Conservation (phyloP, 2,888 invertebrate species). For the Argyra leucocephala region DNA sequence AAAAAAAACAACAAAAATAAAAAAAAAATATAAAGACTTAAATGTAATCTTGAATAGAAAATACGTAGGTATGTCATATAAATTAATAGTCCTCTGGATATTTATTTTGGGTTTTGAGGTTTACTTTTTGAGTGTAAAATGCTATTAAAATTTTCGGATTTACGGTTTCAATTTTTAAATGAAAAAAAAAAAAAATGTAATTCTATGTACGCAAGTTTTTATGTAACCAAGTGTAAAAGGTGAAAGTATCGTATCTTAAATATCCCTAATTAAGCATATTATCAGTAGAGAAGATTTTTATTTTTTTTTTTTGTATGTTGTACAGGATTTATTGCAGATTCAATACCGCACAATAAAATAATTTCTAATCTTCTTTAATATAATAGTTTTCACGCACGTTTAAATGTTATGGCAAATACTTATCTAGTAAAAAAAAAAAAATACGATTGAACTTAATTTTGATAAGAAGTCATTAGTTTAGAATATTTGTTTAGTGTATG, state of each 20-base stretch:
- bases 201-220: not conserved
- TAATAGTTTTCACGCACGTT: not conserved
- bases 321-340: too few species aligned
- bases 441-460: too few species aligned
- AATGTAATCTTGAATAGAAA: not conserved
- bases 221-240: not conserved
- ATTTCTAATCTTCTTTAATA: not conserved
- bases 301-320: too few species aligned
- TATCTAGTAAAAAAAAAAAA: too few species aligned
- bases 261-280: not conserved
- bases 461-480: too few species aligned
- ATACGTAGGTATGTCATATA: not conserved
- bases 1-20: not conserved
- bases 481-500: too few species aligned
- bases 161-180: not conserved
- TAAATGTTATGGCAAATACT: not conserved
- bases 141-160: not conserved
- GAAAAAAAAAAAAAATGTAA: not conserved
- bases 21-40: not conserved
- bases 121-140: not conserved
- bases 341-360: not conserved
- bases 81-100: constrained; percentile 7
- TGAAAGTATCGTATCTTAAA: not conserved
- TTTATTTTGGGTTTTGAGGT: constrained; percentile 11
- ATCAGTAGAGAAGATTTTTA: too few species aligned